Base-by-base conservation (phyloP, 2,888 invertebrate genomes). In the Myopa tessellatipennis region DNA sequence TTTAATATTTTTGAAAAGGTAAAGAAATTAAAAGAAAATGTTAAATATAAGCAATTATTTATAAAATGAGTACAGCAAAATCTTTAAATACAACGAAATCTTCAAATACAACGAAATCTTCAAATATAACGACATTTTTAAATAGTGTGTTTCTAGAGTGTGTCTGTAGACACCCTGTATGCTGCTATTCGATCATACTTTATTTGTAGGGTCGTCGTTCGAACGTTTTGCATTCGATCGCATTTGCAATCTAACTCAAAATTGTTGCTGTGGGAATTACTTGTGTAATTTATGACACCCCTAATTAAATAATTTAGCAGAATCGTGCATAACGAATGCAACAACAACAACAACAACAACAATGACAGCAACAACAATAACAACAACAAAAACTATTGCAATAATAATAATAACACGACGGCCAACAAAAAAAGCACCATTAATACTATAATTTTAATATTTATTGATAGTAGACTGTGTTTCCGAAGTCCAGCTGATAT, bases 241-340 rank as follows among this genome's bases (percentile, higher is more conserved):
- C 55, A 70, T 55, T 70, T 70, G n/a, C 55, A 4, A 73, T 12
- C 3, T 45, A 34, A 26, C 45, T 73, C n/a, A 14, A 73, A 61
- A 73, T 74, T 74, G 55, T 67, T 67, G 67, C 55, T 40, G 18
- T 65, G 58, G 55, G 58, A 74, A 67, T 74, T 58, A 68, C 12
- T 67, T 74, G 45, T 38, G 18, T 76, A 63, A 76, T 70, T 76
- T 76, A 76, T 76, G 70, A 76, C 76, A 76, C 69, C 69, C 70
- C 70, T 70, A 76, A 76, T 76, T 70, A 76, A 70, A 76, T 76
- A 70, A 70, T 70, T 75, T 34, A 34, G 50, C 40, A 52, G 52
- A 34, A 26, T 18, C 40, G n/a, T 34, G 36, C n/a, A 34, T 45
- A 63, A 63, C 50, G 45, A 63, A 5, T 26, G 36, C 34, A 65